Evolutionary conservation across 1,140 invertebrate species (phyloP).

Genomic region (Penaeus chinensis): DNA sequence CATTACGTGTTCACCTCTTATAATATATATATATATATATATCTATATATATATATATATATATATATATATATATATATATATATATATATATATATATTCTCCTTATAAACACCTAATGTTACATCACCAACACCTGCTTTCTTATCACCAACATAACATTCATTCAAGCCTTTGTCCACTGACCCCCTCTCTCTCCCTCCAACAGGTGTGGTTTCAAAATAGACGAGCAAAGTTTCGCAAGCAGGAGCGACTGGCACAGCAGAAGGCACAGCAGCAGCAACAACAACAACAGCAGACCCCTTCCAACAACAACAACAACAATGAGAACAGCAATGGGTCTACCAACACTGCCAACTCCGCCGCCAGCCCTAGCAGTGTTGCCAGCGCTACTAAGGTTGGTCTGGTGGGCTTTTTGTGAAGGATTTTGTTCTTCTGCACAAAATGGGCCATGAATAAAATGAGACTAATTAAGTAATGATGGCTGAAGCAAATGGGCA

Average conservation of each 20-base stretch:
- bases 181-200: not conserved
- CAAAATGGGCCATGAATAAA: no score
- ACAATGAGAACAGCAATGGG: conserved; percentile 46
- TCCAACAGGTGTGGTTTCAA: conserved; percentile 95
- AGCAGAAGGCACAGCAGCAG: conserved; percentile 75
- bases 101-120: no score
- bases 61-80: no score
- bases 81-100: no score
- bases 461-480: no score
- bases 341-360: conserved; percentile 47
- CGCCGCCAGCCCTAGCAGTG: conserved; percentile 41
- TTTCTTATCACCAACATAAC: no score
- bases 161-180: not conserved
- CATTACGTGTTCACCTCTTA: no score
- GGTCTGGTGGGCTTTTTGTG: not conserved
- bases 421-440: no score
- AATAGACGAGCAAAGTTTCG: conserved; percentile 91
- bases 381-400: conserved; percentile 26
- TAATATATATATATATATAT: no score
- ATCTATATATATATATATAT: no score
- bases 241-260: conserved; percentile 80
- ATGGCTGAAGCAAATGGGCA: no score
- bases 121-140: no score
- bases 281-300: conserved; percentile 44
- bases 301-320: conserved; percentile 55